Conservation (phyloP, 2,888 invertebrate genomes). For the Cotesia congregata region DNA sequence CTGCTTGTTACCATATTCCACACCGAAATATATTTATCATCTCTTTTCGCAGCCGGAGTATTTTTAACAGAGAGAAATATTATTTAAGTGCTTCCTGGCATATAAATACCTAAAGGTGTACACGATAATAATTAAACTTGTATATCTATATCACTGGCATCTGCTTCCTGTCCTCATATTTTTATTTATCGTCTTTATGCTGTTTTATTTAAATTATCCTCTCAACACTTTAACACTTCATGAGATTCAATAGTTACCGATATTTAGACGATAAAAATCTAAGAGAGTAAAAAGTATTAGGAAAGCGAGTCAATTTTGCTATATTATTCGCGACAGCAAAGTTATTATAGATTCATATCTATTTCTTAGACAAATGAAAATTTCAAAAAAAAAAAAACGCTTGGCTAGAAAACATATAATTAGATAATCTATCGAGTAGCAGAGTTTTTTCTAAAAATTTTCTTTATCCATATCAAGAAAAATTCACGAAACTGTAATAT, state of each 20-base stretch:
- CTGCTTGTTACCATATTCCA: neutral
- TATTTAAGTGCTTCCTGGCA: conserved; percentile 70
- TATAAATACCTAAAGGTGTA: conserved; percentile 64
- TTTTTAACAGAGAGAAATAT: conserved; percentile 64
- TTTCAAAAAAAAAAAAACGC: too few relatives aligned
- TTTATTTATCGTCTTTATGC: conserved; percentile 3
- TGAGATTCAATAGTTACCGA: neutral
- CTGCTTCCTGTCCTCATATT: conserved; percentile 41
- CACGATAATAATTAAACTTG: conserved; percentile 68
- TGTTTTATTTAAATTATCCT: conserved; percentile 11
- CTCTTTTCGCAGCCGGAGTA: conserved; percentile 33
- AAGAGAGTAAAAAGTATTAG: too few relatives aligned
- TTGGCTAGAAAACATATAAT: too few relatives aligned
- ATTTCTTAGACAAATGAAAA: too few relatives aligned
- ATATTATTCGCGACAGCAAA: too few relatives aligned
- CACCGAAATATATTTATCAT: neutral
- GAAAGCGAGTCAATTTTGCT: too few relatives aligned
- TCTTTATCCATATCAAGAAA: too few relatives aligned
- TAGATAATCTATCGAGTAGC: too few relatives aligned
- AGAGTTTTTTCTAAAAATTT: too few relatives aligned
- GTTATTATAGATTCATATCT: too few relatives aligned
- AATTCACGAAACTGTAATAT: too few relatives aligned
- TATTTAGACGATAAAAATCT: too few relatives aligned
- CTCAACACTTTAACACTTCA: neutral
- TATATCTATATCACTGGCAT: conserved; percentile 50